Evolutionary conservation across 35 echinoderm and acorn worm genomes (phyloP).

Genomic region (Amphiura filiformis): DNA sequence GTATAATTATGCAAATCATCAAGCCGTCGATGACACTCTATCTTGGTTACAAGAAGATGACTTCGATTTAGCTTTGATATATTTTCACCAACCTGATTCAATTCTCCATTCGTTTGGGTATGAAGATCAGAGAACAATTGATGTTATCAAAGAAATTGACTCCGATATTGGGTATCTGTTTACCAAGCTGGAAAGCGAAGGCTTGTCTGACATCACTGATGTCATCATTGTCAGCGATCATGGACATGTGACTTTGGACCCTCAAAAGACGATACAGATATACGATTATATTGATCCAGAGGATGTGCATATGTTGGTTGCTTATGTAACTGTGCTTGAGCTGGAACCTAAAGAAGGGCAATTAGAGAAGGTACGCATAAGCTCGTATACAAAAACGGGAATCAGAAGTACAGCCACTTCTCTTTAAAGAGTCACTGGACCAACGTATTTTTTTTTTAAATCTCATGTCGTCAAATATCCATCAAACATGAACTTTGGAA

Average conservation of each 20-base stretch:
- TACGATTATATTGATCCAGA: conserved; percentile 70
- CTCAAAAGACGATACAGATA: conserved; percentile 38
- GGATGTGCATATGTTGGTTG: conserved; percentile 63
- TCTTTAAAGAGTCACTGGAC: too few relatives aligned
- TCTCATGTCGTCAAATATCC: too few relatives aligned
- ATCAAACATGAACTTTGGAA: too few relatives aligned
- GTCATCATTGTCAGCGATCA: conserved; percentile 81
- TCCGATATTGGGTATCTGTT: conserved; percentile 45
- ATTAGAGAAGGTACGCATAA: conserved; percentile 52
- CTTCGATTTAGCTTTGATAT: conserved; percentile 70
- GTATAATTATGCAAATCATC: neutral
- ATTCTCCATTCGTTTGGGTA: conserved; percentile 64
- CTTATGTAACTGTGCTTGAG: conserved; percentile 55
- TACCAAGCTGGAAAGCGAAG: conserved; percentile 40
- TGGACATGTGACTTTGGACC: conserved; percentile 61
- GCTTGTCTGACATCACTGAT: conserved; percentile 52
- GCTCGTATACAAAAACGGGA: too few relatives aligned
- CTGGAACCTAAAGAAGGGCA: conserved; percentile 46
- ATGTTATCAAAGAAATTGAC: conserved; percentile 24
- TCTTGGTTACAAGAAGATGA: conserved; percentile 73
- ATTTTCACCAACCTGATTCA: conserved; percentile 74
- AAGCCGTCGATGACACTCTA: conserved; percentile 42
- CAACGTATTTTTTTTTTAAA: too few relatives aligned
- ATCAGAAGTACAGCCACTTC: too few relatives aligned
- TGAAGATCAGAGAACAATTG: neutral